These are phyloP conservation scores for Prosopocoilus inquinatus DNA, from an alignment of 2,888 invertebrate genomes.

Conservation along the genomic window DNA sequence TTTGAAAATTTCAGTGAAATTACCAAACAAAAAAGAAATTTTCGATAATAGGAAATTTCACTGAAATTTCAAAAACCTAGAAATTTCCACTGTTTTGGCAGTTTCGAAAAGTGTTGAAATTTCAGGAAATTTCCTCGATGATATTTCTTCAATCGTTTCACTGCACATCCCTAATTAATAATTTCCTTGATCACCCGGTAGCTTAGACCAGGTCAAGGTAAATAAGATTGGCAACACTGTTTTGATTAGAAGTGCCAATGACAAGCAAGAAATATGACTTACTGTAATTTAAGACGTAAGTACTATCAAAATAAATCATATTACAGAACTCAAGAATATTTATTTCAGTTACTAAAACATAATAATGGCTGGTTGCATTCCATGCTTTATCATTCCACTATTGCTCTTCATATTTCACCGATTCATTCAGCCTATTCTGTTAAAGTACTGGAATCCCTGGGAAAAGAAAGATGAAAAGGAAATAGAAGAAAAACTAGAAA, in stretches of 20 bases:
- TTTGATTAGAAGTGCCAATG: neutral
- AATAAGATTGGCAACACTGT: no score
- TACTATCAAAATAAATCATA: neutral
- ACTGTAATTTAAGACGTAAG: neutral
- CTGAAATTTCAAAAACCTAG: no score
- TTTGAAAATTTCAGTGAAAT: no score
- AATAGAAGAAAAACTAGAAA: slow-evolving; percentile 17
- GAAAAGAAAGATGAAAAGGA: slow-evolving; percentile 54
- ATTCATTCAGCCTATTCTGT: slow-evolving; percentile 76
- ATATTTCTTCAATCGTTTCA: no score
- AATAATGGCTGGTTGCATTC: slow-evolving; percentile 62
- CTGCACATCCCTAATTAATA: no score
- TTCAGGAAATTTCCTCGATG: no score
- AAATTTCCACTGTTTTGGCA: no score
- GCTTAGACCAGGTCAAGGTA: no score
- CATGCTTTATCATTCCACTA: slow-evolving; percentile 82
- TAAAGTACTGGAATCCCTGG: slow-evolving; percentile 83
- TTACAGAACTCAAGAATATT: neutral
- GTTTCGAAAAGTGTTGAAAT: no score
- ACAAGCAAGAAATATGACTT: neutral
- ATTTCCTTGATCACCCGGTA: no score
- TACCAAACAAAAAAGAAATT: no score
- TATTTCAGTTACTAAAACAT: neutral
- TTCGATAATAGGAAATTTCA: no score
- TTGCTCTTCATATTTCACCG: slow-evolving; percentile 81